phyloP scores from a whole-genome alignment of 2,113 vertebrate species.

The Cryptotis parvus region DNA sequence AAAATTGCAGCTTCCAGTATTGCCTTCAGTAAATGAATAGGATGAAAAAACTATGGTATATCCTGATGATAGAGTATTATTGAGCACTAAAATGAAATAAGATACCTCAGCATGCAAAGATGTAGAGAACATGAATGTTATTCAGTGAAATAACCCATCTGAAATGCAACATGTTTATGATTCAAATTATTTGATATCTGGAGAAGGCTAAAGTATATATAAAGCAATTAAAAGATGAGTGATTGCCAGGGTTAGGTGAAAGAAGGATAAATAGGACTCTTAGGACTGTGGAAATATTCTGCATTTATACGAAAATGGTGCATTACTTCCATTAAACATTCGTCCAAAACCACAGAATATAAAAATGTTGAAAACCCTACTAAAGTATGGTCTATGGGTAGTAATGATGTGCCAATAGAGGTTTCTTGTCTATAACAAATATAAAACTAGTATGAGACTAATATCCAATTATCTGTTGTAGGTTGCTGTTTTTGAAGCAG shows the following conservation, averaged over 20 bases:
- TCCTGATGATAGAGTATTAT: neutral
- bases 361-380: neutral
- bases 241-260: neutral
- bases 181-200: neutral
- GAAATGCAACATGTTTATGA: neutral
- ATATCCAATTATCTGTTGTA: neutral
- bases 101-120: neutral
- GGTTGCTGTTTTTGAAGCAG: neutral
- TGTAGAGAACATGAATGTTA: neutral
- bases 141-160: neutral
- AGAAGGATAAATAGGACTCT: neutral
- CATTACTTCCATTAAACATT: neutral
- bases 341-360: neutral
- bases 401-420: neutral
- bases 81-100: neutral
- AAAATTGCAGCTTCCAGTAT: neutral
- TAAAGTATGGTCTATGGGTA: neutral
- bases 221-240: neutral
- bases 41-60: neutral
- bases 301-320: neutral
- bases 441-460: too few relatives aligned
- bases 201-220: neutral
- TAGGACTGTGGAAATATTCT: neutral
- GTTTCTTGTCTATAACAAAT: neutral
- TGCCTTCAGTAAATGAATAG: neutral